Base-by-base conservation (phyloP, 2,113 vertebrate species). In the Vidua chalybeata region DNA sequence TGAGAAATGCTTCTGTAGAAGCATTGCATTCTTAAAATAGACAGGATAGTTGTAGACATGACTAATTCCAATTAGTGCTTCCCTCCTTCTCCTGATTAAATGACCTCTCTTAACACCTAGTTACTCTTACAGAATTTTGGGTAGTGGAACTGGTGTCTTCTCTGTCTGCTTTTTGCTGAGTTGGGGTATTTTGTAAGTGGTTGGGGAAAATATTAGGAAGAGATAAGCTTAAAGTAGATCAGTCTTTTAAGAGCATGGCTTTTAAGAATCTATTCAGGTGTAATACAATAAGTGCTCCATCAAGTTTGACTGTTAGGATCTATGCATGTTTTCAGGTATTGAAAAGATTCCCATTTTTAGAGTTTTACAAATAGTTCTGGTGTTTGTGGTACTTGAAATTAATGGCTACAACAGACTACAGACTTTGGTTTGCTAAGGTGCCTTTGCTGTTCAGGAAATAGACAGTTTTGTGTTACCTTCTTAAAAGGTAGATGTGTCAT, bases 181-280 rank as follows among this genome's bases (percentile, higher is more conserved):
- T 45, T 72, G 33, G 17, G 8, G 16, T 68, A 10, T 74, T 87
- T 67, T 69, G 3, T 62, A 45, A 66, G 43, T 59, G 12, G 7
- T 41, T n/a, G 16, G 10, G 4, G 22, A 77, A 77, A 58, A 69
- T 56, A 8, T 2, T 71, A 51, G 69, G 31, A 87, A 67, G 74
- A 62, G 51, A 17, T 8, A 35, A 31, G 2, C 31, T 84, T 13
- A 33, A 92, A 62, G 6, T 49, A 82, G 9, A 45, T 78, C 5
- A 35, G 0, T 46, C 48, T 45, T 62, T 49, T 35, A 45, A 52
- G 45, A 64, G 21, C 7, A 4, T 3, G 33, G 8, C 3, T 1
- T 56, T 67, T 43, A 83, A 41, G 13, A 18, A 5, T 64, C n/a
- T 64, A 0, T 55, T 51, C 31, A 33, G 12, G 18, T 88, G 4